A percentile compares a stretch with the other conserved stretches of the same genome.
Evolutionary conservation across 1,140 invertebrate genomes (phyloP).

Genomic region (Apocrypta bakeri): DNA sequence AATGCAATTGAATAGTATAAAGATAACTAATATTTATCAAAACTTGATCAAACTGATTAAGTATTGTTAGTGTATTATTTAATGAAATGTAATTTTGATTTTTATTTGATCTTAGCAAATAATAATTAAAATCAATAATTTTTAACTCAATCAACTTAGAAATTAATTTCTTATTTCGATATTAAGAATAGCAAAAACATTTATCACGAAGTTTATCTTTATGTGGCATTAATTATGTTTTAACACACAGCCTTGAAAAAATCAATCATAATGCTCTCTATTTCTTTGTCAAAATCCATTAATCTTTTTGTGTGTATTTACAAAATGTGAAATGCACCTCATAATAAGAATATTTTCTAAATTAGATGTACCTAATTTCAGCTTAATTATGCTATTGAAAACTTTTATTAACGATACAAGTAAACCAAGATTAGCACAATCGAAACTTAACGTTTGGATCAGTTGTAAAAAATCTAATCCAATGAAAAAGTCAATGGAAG

Average conservation of each 20-base stretch:
- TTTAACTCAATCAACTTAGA: conserved; percentile 4
- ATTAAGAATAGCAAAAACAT: conserved; percentile 41
- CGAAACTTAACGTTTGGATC: conserved; percentile 32
- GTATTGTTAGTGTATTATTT: background rate
- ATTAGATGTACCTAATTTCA: background rate
- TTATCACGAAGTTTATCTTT: conserved; percentile 41
- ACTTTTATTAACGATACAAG: conserved; percentile 4
- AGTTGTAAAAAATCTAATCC: conserved; percentile 31
- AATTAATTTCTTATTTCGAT: conserved; percentile 21
- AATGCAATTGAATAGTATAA: no score
- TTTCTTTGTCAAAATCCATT: conserved; percentile 44
- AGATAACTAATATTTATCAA: no score
- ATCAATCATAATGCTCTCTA: conserved; percentile 42
- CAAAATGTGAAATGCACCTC: conserved; percentile 36
- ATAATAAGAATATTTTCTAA: conserved; percentile 24
- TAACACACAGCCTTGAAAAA: conserved; percentile 49
- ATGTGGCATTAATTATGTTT: conserved; percentile 39
- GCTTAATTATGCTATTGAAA: conserved; percentile 4
- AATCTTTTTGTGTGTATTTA: conserved; percentile 7
- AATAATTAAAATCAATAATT: background rate
- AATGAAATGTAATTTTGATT: background rate
- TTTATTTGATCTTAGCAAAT: background rate
- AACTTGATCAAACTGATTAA: no score
- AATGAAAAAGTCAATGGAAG: background rate
- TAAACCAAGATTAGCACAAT: conserved; percentile 17